Conservation (phyloP, 2,888 invertebrate genomes). For the Torymus texanus region DNA sequence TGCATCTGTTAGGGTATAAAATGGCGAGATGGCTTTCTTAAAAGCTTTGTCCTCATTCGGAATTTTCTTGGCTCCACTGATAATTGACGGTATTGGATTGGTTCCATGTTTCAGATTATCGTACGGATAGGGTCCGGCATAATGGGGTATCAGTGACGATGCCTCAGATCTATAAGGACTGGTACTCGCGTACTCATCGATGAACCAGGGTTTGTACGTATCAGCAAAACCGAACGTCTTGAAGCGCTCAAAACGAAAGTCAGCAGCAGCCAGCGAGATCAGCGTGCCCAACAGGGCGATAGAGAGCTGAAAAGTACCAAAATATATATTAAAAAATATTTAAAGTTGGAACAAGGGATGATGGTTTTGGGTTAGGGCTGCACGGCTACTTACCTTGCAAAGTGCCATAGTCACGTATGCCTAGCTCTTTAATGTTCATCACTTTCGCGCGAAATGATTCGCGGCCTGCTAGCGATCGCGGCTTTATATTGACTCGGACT, state of each 20-base stretch:
- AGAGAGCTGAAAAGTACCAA: conserved; percentile 55
- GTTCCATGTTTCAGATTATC: conserved; percentile 43
- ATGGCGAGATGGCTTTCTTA: conserved; percentile 62
- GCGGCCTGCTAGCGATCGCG: conserved; percentile 58
- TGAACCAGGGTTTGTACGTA: conserved; percentile 49
- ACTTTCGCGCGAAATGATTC: conserved; percentile 70
- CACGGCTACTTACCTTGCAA: conserved; percentile 30
- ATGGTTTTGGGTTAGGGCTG: no score
- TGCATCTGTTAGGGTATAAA: conserved; percentile 57
- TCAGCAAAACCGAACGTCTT: conserved; percentile 43
- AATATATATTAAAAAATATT: no score
- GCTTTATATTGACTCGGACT: conserved; percentile 70
- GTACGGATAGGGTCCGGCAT: neutral
- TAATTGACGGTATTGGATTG: conserved; percentile 29
- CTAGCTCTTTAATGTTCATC: conserved; percentile 58
- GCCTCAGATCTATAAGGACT: conserved; percentile 34
- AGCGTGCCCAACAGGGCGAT: conserved; percentile 57
- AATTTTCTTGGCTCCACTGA: conserved; percentile 58
- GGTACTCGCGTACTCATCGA: conserved; percentile 12
- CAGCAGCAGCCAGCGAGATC: conserved; percentile 55
- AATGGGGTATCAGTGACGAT: conserved; percentile 34
- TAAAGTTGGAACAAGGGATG: no score
- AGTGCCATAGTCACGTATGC: conserved; percentile 42
- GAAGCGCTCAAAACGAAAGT: conserved; percentile 56
- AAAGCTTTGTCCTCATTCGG: conserved; percentile 63